Evolutionary conservation across 2,113 vertebrate species (phyloP).

Genomic region (Scolopax mira): DNA sequence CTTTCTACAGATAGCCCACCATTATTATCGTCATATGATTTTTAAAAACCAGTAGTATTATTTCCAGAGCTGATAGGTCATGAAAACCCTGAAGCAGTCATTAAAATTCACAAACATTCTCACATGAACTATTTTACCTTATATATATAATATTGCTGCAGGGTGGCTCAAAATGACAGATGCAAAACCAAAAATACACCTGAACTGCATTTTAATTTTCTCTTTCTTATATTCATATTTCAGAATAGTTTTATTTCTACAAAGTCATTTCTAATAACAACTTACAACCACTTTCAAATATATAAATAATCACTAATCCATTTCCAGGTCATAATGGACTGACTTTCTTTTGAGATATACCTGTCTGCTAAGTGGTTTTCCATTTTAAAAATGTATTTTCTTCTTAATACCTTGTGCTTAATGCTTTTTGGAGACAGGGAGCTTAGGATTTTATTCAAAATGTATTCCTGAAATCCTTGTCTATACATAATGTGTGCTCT

Average conservation of each 20-base stretch:
- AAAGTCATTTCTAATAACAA: neutral
- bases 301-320: neutral
- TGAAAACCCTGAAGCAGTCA: conserved; percentile 33
- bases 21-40: neutral
- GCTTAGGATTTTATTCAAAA: neutral
- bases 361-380: neutral
- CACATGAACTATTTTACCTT: conserved; percentile 3
- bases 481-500: neutral
- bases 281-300: neutral
- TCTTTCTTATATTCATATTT: neutral
- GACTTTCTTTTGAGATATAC: neutral
- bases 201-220: conserved; percentile 29
- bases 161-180: conserved; percentile 38
- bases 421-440: neutral
- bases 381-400: neutral
- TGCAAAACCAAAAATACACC: conserved; percentile 17
- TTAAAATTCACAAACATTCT: conserved; percentile 60
- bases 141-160: conserved; percentile 14
- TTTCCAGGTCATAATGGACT: neutral
- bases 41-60: neutral
- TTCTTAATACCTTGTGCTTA: neutral
- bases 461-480: neutral
- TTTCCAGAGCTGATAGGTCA: conserved; percentile 35
- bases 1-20: neutral
- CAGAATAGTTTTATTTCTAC: neutral